Base-by-base conservation (phyloP, 2,113 vertebrate species). In the Galeopterus variegatus region DNA sequence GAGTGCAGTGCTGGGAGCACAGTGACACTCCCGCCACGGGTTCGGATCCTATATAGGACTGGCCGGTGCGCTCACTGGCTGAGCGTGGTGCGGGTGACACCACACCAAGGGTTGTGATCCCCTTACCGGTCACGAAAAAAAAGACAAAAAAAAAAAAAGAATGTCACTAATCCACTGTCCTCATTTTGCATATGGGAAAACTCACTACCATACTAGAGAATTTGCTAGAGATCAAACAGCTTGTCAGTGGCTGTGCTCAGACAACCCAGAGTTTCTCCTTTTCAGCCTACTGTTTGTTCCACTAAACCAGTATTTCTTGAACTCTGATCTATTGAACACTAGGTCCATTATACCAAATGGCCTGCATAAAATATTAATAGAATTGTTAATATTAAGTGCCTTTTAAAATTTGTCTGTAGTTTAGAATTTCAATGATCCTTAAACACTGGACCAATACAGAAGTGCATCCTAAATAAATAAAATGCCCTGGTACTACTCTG, bases 401-500 rank as follows among this genome's bases (percentile, higher is more conserved):
- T 72, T 84, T 93, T 48, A 14, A 64, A 80, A 45, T 72, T 15
- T 84, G 12, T 89, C n/a, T 82, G 3, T 73, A 36, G 33, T 72
- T 90, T 60, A 94, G n/a, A 70, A 54, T 64, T 62, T 90, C 33
- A 75, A 45, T 83, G 60, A 73, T 84, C 33, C 62, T 86, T 87
- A 31, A 95, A 83, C 56, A 88, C 5, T 69, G 24, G 17, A 18
- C 60, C 26, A 72, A 82, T n/a, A 56, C 4, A 84, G 14, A 77
- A 90, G 1, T 54, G 7, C 17, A 90, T 56, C 15, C 31, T 88
- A 76, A 85, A 56, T 56, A 17, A 60, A 67, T 5, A 52, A 23
- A 54, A 85, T 28, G 21, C 4, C 28, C 23, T 15, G n/a, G 23
- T 31, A 64, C 33, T 60, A 21, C n/a, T 24, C 31, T 72, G 45